Evolutionary conservation across 2,113 vertebrate species (phyloP).

Genomic region (Smithornis capensis): DNA sequence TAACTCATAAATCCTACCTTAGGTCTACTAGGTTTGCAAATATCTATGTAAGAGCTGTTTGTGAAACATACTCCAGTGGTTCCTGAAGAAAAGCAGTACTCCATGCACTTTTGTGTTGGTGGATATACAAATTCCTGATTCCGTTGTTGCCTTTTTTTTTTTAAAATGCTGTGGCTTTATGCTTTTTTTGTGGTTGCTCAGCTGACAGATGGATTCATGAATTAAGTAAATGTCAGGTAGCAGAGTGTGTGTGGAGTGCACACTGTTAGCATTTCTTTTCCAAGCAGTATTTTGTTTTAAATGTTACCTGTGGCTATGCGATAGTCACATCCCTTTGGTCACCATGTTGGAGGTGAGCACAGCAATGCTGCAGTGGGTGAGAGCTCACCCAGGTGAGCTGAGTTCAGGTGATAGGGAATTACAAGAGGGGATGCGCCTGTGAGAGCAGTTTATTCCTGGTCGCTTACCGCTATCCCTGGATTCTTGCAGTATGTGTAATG

Average conservation of each 20-base stretch:
- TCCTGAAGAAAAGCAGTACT: background rate
- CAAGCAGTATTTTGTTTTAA: background rate
- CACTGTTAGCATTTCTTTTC: background rate
- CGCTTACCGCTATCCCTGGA: background rate
- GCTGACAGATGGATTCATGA: background rate
- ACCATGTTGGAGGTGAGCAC: rapidly evolving
- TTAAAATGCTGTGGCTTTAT: background rate
- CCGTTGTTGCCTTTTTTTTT: background rate
- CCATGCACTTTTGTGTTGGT: background rate
- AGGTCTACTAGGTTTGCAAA: background rate
- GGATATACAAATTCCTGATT: background rate
- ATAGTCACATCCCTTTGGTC: background rate
- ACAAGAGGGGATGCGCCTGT: background rate
- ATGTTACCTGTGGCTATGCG: rapidly evolving
- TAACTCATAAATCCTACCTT: background rate
- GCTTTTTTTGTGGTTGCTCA: background rate
- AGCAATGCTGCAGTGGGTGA: background rate
- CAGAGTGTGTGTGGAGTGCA: rapidly evolving
- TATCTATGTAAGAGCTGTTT: background rate
- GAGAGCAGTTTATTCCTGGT: background rate
- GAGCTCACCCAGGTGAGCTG: background rate
- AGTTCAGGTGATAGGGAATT: background rate
- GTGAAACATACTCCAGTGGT: background rate
- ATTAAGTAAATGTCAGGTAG: no score
- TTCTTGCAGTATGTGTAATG: rapidly evolving